Percentiles rank a stretch among this genome's conserved stretches.
Conservation (phyloP, 2,113 vertebrate genomes). For the Ceratotherium simum region DNA sequence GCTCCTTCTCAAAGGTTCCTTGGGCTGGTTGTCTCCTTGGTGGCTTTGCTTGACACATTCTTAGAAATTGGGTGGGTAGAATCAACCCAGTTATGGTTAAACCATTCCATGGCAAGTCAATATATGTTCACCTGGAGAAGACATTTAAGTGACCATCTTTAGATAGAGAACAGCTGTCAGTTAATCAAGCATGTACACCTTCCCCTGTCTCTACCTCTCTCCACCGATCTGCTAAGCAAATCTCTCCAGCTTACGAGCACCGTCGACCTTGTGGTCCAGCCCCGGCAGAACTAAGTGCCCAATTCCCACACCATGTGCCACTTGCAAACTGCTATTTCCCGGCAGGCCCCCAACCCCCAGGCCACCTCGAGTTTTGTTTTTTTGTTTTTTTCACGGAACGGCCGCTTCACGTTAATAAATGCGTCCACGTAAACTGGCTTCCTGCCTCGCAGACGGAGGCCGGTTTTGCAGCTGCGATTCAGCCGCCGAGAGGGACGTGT, state of each 20-base stretch:
- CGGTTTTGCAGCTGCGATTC: no score
- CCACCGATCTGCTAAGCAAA: not conserved
- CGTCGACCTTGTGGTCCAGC: fast-evolving
- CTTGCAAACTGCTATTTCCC: not conserved
- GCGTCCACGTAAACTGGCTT: fast-evolving
- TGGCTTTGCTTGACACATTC: fast-evolving
- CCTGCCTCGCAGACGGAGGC: not conserved
- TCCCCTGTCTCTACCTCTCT: not conserved
- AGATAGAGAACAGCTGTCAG: not conserved
- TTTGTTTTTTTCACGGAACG: not conserved
- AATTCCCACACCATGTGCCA: not conserved
- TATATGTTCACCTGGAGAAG: not conserved
- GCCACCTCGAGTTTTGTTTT: no score
- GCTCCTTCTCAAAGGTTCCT: no score
- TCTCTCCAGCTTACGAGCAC: fast-evolving
- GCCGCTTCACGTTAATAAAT: not conserved
- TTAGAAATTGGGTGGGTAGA: fast-evolving
- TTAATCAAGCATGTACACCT: fast-evolving
- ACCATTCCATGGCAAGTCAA: fast-evolving
- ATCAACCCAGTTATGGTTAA: fast-evolving
- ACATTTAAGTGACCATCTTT: no score
- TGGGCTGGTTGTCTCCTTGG: no score
- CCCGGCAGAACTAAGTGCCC: not conserved
- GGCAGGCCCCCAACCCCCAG: not conserved
- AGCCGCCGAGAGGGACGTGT: fast-evolving